A percentile compares a stretch with the other conserved stretches of the same genome.
These are phyloP conservation scores for Nothoprocta perdicaria DNA, from an alignment of 2,113 vertebrate genomes.

Conservation along the genomic window DNA sequence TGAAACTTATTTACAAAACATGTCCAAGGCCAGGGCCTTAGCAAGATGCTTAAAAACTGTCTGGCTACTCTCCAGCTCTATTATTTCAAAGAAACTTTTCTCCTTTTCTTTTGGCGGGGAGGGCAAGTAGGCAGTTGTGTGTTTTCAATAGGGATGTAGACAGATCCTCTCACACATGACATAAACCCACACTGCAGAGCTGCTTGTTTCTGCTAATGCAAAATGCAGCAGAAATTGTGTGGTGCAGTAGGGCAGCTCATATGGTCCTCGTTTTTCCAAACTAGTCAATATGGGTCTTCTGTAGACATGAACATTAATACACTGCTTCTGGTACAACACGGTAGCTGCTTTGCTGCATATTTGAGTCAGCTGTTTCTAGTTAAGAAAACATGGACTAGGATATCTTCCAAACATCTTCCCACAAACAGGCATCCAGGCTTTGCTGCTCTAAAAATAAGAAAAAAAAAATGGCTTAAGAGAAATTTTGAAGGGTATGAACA, in stretches of 20 bases:
- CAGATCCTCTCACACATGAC: background rate
- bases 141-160: background rate
- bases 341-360: conserved; percentile 40
- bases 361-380: conserved; percentile 52
- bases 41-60: background rate
- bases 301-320: background rate
- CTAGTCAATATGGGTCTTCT: background rate
- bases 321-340: conserved; percentile 39
- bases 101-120: background rate
- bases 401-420: conserved; percentile 58
- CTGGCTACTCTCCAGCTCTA: background rate
- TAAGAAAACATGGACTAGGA: conserved; percentile 17
- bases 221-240: background rate
- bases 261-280: background rate
- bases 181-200: background rate
- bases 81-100: background rate
- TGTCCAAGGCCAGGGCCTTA: rapidly evolving
- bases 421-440: background rate
- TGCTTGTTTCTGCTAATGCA: background rate
- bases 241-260: background rate
- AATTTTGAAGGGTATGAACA: background rate
- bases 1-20: background rate
- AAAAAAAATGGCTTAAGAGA: background rate
- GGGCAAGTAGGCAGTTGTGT: background rate
- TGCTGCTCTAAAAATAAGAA: background rate